Percentiles rank a stretch among this genome's conserved stretches.
Evolutionary conservation across 2,113 vertebrate species (phyloP).

Genomic region (Telmatochromis bifrenatus): DNA sequence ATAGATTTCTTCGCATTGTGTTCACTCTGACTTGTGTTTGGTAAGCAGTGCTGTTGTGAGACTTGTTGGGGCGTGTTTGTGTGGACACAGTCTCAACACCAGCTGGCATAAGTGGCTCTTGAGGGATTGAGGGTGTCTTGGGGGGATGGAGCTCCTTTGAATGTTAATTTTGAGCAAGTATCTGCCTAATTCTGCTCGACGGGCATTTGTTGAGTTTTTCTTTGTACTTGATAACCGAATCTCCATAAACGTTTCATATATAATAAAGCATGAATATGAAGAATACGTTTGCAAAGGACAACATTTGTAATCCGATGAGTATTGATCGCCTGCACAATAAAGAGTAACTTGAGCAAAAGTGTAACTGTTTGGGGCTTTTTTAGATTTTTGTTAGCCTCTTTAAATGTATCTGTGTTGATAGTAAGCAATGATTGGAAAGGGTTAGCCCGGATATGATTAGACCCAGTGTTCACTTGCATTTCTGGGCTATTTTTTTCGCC

Average conservation of each 20-base stretch:
- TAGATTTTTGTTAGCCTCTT: not conserved
- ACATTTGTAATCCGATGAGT: not conserved
- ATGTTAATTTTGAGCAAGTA: not conserved
- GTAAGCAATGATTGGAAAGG: not conserved
- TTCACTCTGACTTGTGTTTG: not conserved
- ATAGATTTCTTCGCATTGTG: not conserved
- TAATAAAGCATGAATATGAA: not conserved
- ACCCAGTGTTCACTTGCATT: not conserved
- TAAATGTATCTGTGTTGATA: not conserved
- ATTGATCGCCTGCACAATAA: not conserved
- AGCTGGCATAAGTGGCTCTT: not conserved
- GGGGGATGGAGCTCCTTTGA: not conserved
- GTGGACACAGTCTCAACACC: not conserved
- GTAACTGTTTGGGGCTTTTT: not conserved
- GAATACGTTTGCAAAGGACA: not conserved
- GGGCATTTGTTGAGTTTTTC: not conserved
- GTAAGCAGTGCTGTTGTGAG: not conserved
- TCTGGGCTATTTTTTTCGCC: not conserved
- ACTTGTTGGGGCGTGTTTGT: not conserved
- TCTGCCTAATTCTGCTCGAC: not conserved
- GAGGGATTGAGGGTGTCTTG: not conserved
- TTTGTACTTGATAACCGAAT: not conserved
- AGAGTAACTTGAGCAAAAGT: not conserved
- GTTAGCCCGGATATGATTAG: not conserved
- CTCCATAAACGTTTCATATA: not conserved